phyloP scores from a whole-genome alignment of 2,888 invertebrate genomes.

The Uropetala carovei region DNA sequence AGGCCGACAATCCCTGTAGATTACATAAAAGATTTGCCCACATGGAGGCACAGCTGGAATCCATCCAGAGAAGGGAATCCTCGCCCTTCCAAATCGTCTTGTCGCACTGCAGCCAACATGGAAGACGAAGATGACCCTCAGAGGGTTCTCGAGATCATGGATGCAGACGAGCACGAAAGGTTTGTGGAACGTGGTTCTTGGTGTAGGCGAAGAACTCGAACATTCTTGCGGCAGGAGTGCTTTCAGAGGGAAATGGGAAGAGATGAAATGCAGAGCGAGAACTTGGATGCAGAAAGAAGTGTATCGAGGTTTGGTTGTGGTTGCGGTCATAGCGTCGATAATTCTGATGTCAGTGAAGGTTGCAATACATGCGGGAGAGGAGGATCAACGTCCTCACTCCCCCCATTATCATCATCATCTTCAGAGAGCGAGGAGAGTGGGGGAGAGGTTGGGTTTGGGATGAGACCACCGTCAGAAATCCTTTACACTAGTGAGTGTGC shows the following conservation, averaged over 20 bases:
- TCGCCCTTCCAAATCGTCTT: not conserved
- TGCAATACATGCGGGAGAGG: not conserved
- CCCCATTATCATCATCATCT: not conserved
- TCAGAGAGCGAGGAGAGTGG: conserved; percentile 66
- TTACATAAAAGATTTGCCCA: conserved; percentile 76
- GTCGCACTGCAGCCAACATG: not conserved
- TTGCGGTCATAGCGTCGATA: not conserved
- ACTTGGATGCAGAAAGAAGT: not conserved
- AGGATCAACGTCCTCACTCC: no score
- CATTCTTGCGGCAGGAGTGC: not conserved
- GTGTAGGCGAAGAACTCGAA: conserved; percentile 34
- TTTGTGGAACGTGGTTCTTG: conserved; percentile 11
- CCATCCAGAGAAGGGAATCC: conserved; percentile 18
- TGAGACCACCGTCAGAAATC: conserved; percentile 71
- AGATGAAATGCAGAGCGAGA: not conserved
- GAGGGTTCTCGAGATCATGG: conserved; percentile 68
- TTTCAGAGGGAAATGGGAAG: not conserved
- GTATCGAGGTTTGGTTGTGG: not conserved
- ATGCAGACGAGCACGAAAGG: conserved; percentile 66
- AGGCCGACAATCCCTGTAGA: conserved; percentile 74
- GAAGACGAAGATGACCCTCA: conserved; percentile 64
- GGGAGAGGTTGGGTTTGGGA: conserved; percentile 66
- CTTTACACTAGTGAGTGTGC: conserved; percentile 75
- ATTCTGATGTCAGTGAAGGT: not conserved
- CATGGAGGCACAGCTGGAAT: conserved; percentile 74